Evolutionary conservation across 2,888 invertebrate species (phyloP), one percentile per base, ranked within the genome.

Genomic region (Polydrusus pterygomalis): DNA sequence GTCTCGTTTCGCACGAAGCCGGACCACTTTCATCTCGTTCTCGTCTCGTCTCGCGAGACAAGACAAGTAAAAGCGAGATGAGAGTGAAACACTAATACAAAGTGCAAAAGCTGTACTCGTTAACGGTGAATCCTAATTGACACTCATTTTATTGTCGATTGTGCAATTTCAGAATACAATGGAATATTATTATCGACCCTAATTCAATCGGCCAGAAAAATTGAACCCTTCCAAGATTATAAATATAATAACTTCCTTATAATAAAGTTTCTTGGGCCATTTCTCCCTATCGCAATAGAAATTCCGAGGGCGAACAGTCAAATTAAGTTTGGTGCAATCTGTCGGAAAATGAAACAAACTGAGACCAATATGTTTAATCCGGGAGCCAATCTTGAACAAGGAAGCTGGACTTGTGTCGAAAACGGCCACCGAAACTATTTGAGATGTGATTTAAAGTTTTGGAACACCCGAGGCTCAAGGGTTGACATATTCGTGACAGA

Each of bases 351-450:
- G 58, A 60, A 70, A 70, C 58, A 58, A 70, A 70, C 58, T 49
- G 56, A 45, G 45, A 70, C 60, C 70, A 58, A 60, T 70, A 58
- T 70, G 70, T 70, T 70, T 70, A 70, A 70, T 70, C 70, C 60
- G 30, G 25, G n/a, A n/a, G 47, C 70, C 70, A 60, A 70, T 70
- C 70, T 58, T 70, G 34, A 58, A 60, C 38, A 9, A 34, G 17
- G 17, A 38, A 60, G 45, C 70, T 60, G 70, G 60, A 70, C 70
- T 70, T 70, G 56, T 43, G 60, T 25, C 70, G 20, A 40, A 43
- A 69, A 58, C 69, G 60, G 58, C 70, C 38, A 60, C 58, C 10
- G 18, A 60, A 60, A 60, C 58, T 60, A 60, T 60, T 60, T 60
- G 58, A 60, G 30, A 60, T 60, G 58, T 18, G 58, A 60, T 60